Evolutionary conservation across 1,140 invertebrate genomes (phyloP), one percentile per base, ranked within the genome.

Genomic region (Doryteuthis pealeii): DNA sequence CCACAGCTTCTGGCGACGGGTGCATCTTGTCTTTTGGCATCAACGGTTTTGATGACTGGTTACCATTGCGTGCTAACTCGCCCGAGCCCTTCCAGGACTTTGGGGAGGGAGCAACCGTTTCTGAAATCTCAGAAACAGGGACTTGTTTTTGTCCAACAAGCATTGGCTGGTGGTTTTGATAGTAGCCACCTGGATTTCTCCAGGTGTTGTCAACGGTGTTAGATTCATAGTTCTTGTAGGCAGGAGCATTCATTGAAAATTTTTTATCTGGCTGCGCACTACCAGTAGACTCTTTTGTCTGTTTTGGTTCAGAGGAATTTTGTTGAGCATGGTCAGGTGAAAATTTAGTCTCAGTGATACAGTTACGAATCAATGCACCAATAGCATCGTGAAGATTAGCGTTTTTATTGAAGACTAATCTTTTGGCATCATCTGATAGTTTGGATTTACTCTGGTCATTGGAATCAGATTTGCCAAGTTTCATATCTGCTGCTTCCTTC

Each of bases 401-500:
- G 30, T 68, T 33, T 33, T 68, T 68, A 31, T 68, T 68, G 28
- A 68, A 68, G 26, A 33, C 32, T 26, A 68, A 26, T 31, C 66
- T 68, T 68, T 68, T 68, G n/a, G 32, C 31, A 68, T 68, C 66
- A 32, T 31, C 66, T 68, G 66, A 68, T 18, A 33, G 12, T 26
- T 68, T 68, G 6, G 54, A 28, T 68, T 68, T 68, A 30, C 30
- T 68, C 30, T 33, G 28, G 66, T 68, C 31, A 22, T 62, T 62
- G 6, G 66, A 32, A 32, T 68, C 66, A 28, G 66, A 68, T 22
- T 68, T 68, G n/a, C 66, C 66, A 32, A 68, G n/a, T 68, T 68
- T 31, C 66, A 68, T 68, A 33, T 33, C 32, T 68, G 66, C 31
- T 68, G 30, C 22, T 6, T 68, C 66, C 32, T 31, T 68, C 66